Evolutionary conservation across 1,140 invertebrate genomes (phyloP), one percentile per base, ranked within the genome.

Genomic region (Orchesella cincta): DNA sequence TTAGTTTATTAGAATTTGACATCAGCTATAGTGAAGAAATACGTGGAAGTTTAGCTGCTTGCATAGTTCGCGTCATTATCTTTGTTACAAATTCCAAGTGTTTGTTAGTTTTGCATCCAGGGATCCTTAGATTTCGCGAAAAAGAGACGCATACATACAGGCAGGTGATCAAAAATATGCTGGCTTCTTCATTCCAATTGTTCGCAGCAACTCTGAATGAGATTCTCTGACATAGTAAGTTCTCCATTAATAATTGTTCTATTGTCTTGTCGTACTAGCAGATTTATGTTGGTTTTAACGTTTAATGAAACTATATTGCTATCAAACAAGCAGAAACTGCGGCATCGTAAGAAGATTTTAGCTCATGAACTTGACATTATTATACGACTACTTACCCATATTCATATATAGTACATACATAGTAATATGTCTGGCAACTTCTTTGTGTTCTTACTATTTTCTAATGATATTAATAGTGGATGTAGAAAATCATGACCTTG

Each of bases 151-250:
- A n/a, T n/a, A n/a, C n/a, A n/a, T n/a, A n/a, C n/a, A n/a, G n/a
- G n/a, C n/a, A n/a, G n/a, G 39, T 46, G 39, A 46, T 46, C 39
- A 46, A 46, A 46, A 67, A 67, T 31, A 33, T 67, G 26, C 62
- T 67, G 8, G 31, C 62, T 12, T 67, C 62, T 33, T 67, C 62
- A 8, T 67, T 31, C n/a, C 62, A 33, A 31, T 67, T 67, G 62
- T 67, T 67, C n/a, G 62, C 62, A 67, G 26, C 62, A 14, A 67
- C 62, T 8, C 12, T 67, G 8, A 67, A 67, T 31, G 62, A 67
- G 31, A 67, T 67, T 33, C 62, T 67, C 31, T 67, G 62, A 67
- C 62, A 29, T n/a, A 31, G 62, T 67, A 67, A 67, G 62, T 67
- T 46, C 23, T 12, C 12, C 8, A 29, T 67, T 67, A 18, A 8